Percentiles rank a stretch among this genome's conserved stretches.
Evolutionary conservation across 1,140 invertebrate genomes (phyloP).

Genomic region (Macrotrachela quadricornifera): DNA sequence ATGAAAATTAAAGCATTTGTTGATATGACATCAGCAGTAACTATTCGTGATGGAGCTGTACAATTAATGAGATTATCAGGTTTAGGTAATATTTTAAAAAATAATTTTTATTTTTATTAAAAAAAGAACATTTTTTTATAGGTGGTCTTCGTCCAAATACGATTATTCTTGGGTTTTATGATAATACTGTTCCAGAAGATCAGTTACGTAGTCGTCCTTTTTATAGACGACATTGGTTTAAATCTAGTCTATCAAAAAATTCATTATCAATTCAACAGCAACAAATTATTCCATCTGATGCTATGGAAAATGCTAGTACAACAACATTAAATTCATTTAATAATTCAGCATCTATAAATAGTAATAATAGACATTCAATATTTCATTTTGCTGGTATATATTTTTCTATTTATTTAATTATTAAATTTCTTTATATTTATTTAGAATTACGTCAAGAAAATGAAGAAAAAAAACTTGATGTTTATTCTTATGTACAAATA

Average conservation of each 20-base stretch:
- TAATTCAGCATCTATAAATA: no score
- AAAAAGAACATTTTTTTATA: not conserved
- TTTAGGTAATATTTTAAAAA: conserved; percentile 28
- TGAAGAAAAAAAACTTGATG: conserved; percentile 17
- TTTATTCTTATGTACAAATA: conserved; percentile 62
- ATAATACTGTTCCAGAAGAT: conserved; percentile 15
- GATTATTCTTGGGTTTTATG: conserved; percentile 58
- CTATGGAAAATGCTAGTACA: no score
- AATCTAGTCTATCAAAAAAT: no score
- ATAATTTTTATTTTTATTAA: not conserved
- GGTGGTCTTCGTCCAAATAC: conserved; percentile 99
- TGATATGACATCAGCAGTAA: conserved; percentile 65
- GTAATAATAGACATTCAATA: no score
- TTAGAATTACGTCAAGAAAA: not conserved
- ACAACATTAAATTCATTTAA: no score
- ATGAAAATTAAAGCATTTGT: conserved; percentile 86
- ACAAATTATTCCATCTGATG: no score
- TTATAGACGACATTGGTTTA: not conserved
- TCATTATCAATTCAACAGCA: no score
- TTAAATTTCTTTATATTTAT: not conserved
- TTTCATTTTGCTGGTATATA: no score
- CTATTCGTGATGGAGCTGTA: conserved; percentile 64
- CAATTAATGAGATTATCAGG: conserved; percentile 76
- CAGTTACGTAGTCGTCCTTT: not conserved
- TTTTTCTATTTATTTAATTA: no score